Base-by-base conservation (phyloP, 2,888 invertebrate species). In the Bedellia somnulentella region DNA sequence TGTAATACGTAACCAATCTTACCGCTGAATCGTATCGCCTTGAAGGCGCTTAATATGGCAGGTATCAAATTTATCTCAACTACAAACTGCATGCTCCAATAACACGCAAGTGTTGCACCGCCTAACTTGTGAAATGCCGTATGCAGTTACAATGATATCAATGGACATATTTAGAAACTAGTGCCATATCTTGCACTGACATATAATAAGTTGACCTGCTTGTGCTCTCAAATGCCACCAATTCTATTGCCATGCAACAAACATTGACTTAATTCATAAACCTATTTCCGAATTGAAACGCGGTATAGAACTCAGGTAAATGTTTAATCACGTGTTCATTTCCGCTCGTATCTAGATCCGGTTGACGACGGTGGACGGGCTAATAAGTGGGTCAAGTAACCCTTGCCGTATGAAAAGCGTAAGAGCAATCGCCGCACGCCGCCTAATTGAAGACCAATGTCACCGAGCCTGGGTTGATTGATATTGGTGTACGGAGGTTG, bases 371-470 rank as follows among this genome's bases (percentile, higher is more conserved):
- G 52, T 46, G 50, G 50, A 45, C 54, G 52, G 14, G 46, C 51
- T 57, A 58, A 58, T 67, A 71, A 70, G 58, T 71, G 53, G 73
- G 73, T 68, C 71, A 70, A 71, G 70, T 63, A 63, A 71, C 63
- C 71, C 70, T 70, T 64, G 52, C 53, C 44, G 25, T 48, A 46
- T 57, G 57, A 57, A 31, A 36, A 14, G 31, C 25, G 31, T 66
- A 68, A 67, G 68, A 67, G 66, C 60, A 48, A 57, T 56, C 61
- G 61, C 58, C 63, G 61, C 62, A 64, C 64, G 67, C 58, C 64
- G 68, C 58, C 71, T 75, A 75, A 75, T 73, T 73, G 73, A 71
- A 73, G 68, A 68, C 70, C 73, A 71, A 67, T 73, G 73, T 73
- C 73, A 67, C 56, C 49, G 62, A 42, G 61, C 70, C 70, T 63